These are phyloP conservation scores for Pteronotus mesoamericanus DNA, from an alignment of 2,797 vertebrate species.

Conservation along the genomic window DNA sequence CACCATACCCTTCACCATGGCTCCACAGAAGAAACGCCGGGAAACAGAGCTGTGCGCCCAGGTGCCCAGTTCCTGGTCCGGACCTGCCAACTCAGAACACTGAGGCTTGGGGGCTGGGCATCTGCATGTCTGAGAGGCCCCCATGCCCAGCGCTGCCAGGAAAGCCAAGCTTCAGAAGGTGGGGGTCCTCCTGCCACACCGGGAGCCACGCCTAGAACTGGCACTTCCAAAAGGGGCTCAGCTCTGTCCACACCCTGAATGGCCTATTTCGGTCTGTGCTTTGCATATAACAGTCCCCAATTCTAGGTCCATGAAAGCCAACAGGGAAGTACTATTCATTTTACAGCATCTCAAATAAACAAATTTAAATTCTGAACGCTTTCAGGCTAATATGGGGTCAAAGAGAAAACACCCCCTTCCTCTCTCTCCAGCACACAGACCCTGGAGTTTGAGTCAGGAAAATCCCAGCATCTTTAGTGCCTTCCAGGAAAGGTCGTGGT, in stretches of 20 bases:
- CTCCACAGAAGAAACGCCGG: rapidly evolving
- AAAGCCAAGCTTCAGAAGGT: not conserved
- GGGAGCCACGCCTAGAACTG: not conserved
- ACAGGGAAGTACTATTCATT: not conserved
- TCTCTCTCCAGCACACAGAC: not conserved
- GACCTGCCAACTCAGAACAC: not conserved
- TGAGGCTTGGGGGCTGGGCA: not conserved
- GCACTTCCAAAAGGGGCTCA: not conserved
- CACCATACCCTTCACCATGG: not conserved
- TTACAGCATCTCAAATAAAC: not conserved
- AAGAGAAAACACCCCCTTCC: not conserved
- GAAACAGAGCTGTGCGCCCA: not conserved
- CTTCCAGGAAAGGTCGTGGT: not conserved
- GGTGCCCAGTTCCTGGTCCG: not conserved
- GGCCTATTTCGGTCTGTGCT: not conserved
- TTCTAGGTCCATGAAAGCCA: not conserved
- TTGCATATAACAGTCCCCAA: not conserved
- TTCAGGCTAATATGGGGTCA: not conserved
- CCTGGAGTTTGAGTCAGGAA: not conserved
- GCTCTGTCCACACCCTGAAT: not conserved
- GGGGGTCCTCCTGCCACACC: too few relatives aligned
- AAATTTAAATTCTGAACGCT: not conserved
- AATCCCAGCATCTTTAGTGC: not conserved
- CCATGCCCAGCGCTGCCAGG: not conserved
- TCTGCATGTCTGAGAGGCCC: not conserved